Evolutionary conservation across 2,888 invertebrate genomes (phyloP).

Genomic region (Malacosoma neustria): DNA sequence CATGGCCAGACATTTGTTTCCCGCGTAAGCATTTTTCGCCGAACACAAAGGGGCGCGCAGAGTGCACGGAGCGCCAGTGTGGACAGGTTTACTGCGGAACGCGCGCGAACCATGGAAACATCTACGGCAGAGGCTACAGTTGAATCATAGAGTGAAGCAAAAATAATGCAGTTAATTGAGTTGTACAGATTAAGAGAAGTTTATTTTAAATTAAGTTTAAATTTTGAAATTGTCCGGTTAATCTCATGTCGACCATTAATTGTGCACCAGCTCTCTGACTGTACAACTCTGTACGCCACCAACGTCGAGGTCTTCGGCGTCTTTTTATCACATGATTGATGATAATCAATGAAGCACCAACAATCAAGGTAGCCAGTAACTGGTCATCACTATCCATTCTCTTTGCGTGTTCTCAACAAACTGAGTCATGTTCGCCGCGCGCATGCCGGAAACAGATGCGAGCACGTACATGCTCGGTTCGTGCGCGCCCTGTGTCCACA

Average conservation of each 20-base stretch:
- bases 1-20: too few species aligned
- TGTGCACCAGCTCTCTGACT: conserved; percentile 12
- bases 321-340: conserved; percentile 9
- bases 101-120: not conserved
- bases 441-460: not conserved
- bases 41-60: too few species aligned
- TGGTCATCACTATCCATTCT: conserved; percentile 9
- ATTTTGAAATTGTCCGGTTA: conserved; percentile 12
- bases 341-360: conserved; percentile 12
- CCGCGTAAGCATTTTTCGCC: too few species aligned
- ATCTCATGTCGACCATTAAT: conserved; percentile 13
- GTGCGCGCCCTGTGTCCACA: conserved; percentile 7
- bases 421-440: not conserved
- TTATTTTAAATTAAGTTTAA: conserved; percentile 9
- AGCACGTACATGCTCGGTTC: not conserved
- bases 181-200: too few species aligned
- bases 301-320: conserved; percentile 14
- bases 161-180: not conserved
- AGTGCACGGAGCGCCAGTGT: not conserved
- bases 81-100: not conserved
- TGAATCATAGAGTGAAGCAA: not conserved
- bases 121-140: not conserved
- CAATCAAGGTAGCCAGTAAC: conserved; percentile 9
- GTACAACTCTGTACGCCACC: conserved; percentile 17
- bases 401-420: not conserved